Percentiles rank a stretch among this genome's conserved stretches.
Evolutionary conservation across 2,113 vertebrate species (phyloP).

Genomic region (Mustelus asterias): DNA sequence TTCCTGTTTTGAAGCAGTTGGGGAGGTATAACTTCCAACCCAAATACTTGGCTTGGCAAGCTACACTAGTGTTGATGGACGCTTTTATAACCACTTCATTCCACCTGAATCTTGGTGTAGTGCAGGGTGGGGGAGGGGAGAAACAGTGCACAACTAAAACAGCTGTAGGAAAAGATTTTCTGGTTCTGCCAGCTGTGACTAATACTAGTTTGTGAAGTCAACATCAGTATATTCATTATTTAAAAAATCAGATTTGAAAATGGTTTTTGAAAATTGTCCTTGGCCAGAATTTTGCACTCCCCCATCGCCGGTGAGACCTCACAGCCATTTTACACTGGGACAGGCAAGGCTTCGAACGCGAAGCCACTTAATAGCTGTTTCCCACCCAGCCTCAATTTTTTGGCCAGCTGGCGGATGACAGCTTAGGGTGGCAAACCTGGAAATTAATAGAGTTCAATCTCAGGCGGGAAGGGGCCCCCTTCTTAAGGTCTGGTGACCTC

Average conservation of each 20-base stretch:
- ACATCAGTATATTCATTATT: background rate
- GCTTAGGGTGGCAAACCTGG: too few species aligned
- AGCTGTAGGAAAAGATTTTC: constrained; percentile 51
- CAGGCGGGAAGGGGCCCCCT: too few species aligned
- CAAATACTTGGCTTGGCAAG: constrained; percentile 79
- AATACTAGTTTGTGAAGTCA: constrained; percentile 24
- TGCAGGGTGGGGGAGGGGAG: constrained; percentile 43
- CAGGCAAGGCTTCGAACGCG: too few species aligned
- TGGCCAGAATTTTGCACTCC: background rate
- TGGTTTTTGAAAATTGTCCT: background rate
- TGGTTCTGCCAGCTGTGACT: constrained; percentile 51
- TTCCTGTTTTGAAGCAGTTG: constrained; percentile 82
- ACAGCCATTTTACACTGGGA: too few species aligned
- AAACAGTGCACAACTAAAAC: constrained; percentile 48
- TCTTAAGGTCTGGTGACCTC: too few species aligned
- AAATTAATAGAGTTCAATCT: too few species aligned
- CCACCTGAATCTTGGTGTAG: constrained; percentile 66
- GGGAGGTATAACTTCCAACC: constrained; percentile 69
- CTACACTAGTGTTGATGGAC: constrained; percentile 64
- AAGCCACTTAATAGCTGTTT: too few species aligned
- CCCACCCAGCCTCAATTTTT: too few species aligned
- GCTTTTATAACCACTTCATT: constrained; percentile 68
- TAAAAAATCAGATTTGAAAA: background rate
- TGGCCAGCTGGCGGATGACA: too few species aligned
- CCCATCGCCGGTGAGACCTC: too few species aligned